Evolutionary conservation across 2,888 invertebrate genomes (phyloP).

Genomic region (Tetrapedia diversipes): DNA sequence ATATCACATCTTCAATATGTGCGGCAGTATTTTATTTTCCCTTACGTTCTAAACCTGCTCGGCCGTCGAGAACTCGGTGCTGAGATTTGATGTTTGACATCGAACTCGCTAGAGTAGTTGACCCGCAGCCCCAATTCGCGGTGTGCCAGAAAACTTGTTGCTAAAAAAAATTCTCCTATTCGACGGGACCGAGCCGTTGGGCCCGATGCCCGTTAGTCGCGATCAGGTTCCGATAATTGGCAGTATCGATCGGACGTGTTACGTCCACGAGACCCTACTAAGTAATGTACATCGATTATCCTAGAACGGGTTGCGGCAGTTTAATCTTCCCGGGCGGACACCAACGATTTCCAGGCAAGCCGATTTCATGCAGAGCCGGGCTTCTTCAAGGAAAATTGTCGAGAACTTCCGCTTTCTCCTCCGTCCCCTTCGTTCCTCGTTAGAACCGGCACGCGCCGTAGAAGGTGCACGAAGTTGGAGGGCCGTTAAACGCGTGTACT

Average conservation of each 20-base stretch:
- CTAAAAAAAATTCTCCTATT: conserved; percentile 45
- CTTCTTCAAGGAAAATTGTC: conserved; percentile 35
- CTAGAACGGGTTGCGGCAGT: conserved; percentile 32
- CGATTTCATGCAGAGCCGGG: conserved; percentile 32
- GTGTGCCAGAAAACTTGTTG: conserved; percentile 20
- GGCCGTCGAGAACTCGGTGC: conserved; percentile 31
- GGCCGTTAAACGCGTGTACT: conserved; percentile 37
- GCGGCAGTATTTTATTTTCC: conserved; percentile 74
- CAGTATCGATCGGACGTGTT: conserved; percentile 47
- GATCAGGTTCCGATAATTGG: conserved; percentile 39
- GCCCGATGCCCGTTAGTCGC: conserved; percentile 15
- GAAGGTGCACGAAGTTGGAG: conserved; percentile 15
- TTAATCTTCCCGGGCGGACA: conserved; percentile 3
- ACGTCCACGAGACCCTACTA: conserved; percentile 30
- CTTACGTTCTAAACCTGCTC: conserved; percentile 46
- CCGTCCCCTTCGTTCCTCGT: not conserved
- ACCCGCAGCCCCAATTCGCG: conserved; percentile 20
- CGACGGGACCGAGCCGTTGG: not conserved
- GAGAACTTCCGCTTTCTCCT: not conserved
- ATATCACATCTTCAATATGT: conserved; percentile 78
- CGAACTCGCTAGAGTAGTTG: conserved; percentile 18
- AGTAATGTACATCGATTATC: conserved; percentile 53
- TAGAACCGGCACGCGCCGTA: no score
- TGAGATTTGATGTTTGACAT: conserved; percentile 43
- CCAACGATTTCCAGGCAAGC: conserved; percentile 14